Evolutionary conservation across 2,888 invertebrate species (phyloP), one percentile per base, ranked within the genome.

Genomic region (Peribatodes rhomboidaria): DNA sequence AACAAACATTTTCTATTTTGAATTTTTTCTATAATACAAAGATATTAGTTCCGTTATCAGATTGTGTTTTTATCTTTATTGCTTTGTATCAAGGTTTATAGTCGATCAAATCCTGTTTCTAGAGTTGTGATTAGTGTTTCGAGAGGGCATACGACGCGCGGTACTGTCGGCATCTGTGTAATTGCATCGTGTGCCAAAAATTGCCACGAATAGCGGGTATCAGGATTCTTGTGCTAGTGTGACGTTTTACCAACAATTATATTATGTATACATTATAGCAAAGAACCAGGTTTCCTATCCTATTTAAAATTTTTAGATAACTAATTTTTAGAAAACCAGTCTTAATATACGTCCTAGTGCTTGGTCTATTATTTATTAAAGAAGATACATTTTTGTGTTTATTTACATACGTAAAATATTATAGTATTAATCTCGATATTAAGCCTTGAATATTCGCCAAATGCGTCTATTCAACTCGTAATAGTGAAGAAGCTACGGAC

Each of bases 151-250:
- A 77, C 75, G 76, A 79, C 66, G 72, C 72, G 67, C 69, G 70
- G 66, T 71, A 68, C 62, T 74, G 70, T 73, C 70, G 78, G 77
- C 78, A 78, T 81, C 74, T 73, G 74, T 69, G 75, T 79, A 76
- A 79, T 77, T 74, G 76, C 75, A 76, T 67, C 75, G 69, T 68
- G 80, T 84, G 85, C 84, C 85, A 85, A 84, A 72, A 70, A 73
- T 72, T 77, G 42, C 22, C 55, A 60, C 53, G 53, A 52, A 66
- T 69, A 39, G 69, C 69, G 68, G 55, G 62, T 67, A 72, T 73
- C 67, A 56, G 50, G 62, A 55, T 37, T 65, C 42, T 56, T 65
- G 41, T 39, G 68, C 52, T 41, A 56, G 47, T 44, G 55, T 52
- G 58, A 66, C 55, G 55, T 54, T 41, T 44, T 16, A 11, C 3